Conservation (phyloP, 2,113 vertebrate genomes). For the Mus musculus region DNA sequence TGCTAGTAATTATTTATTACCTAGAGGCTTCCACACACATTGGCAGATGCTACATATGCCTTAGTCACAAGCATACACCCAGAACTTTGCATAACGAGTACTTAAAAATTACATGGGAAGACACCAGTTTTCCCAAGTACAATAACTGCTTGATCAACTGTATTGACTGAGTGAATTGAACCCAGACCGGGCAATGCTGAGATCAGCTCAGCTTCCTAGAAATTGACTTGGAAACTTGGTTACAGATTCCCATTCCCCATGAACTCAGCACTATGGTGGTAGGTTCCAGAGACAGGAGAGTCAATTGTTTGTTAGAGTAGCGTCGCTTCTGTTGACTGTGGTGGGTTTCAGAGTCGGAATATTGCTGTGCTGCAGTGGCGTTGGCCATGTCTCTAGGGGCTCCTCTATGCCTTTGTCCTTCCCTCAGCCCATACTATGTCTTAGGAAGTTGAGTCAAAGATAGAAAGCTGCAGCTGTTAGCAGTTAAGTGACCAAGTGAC, state of each 20-base stretch:
- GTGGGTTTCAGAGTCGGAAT: not conserved
- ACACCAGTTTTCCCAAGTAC: not conserved
- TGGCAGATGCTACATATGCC: not conserved
- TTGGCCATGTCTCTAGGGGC: not conserved
- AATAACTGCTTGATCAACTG: not conserved
- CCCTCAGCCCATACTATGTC: not conserved
- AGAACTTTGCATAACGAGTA: not conserved
- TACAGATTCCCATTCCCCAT: not conserved
- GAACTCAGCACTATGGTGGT: not conserved
- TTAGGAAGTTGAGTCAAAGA: not conserved
- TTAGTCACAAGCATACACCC: not conserved
- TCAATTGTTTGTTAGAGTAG: not conserved
- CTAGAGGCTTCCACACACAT: not conserved
- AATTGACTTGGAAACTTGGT: not conserved
- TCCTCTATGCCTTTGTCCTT: not conserved
- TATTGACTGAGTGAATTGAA: conserved; percentile 5
- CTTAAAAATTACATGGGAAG: not conserved
- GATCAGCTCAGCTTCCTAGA: not conserved
- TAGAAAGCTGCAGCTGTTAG: not conserved
- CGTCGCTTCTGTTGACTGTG: not conserved
- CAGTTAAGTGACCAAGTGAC: not conserved
- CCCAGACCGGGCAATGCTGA: not conserved
- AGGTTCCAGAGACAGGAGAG: not conserved
- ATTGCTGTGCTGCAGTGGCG: not conserved
- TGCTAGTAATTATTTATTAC: not conserved